Conservation (phyloP, 2,888 invertebrate genomes). For the Pegoplata infirma region DNA sequence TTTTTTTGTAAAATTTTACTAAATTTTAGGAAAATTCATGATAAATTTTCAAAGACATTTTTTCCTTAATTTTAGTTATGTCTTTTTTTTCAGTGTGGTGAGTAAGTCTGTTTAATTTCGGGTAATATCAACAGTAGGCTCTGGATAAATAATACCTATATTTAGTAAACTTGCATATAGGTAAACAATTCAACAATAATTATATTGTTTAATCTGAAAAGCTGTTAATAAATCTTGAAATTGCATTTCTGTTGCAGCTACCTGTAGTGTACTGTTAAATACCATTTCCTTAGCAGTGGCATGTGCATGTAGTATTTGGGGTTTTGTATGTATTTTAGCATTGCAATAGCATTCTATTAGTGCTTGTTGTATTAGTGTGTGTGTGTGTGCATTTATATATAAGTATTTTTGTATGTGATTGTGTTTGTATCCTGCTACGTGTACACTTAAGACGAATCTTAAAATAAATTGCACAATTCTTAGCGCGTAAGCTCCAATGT, state of each 20-base stretch:
- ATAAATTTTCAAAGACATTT: too few relatives aligned
- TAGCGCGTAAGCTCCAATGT: conserved; percentile 40
- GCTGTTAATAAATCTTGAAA: too few relatives aligned
- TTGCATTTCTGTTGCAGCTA: conserved; percentile 1
- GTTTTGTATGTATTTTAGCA: background rate
- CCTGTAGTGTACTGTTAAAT: background rate
- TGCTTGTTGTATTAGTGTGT: background rate
- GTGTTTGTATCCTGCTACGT: conserved; percentile 31
- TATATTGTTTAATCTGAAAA: too few relatives aligned
- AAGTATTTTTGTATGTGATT: background rate
- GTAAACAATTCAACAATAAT: too few relatives aligned
- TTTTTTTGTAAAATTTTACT: too few relatives aligned
- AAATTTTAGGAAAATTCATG: too few relatives aligned
- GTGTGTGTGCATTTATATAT: conserved; percentile 8
- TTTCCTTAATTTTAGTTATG: too few relatives aligned
- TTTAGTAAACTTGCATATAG: too few relatives aligned
- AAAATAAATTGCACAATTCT: conserved; percentile 59
- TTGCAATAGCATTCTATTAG: background rate
- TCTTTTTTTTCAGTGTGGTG: too few relatives aligned
- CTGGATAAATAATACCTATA: too few relatives aligned
- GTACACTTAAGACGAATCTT: conserved; percentile 59
- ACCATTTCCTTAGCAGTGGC: too few relatives aligned
- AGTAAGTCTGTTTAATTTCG: conserved; percentile 27
- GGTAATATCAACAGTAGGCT: conserved; percentile 37
- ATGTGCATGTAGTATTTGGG: background rate